phyloP scores from a whole-genome alignment of 2,797 vertebrate species.

The Distichodus sexfasciatus region DNA sequence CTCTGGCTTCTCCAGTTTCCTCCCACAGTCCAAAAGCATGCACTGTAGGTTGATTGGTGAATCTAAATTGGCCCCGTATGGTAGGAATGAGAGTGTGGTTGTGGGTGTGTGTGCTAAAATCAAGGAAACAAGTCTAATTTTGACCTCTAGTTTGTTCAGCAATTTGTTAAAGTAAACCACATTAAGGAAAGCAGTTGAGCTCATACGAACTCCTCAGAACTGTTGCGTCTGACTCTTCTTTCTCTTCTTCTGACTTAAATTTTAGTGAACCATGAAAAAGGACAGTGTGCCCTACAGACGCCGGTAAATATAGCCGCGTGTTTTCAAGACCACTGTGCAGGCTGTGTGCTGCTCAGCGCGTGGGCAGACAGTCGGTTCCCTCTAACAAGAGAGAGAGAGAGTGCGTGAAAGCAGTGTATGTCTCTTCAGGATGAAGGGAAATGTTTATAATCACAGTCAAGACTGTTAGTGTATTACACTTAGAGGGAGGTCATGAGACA shows the following conservation, averaged over 20 bases:
- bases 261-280: conserved; percentile 11
- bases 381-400: not conserved
- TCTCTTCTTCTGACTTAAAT: not conserved
- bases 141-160: conserved; percentile 29
- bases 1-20: too few species aligned
- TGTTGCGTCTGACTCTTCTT: not conserved
- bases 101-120: conserved; percentile 15
- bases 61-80: too few species aligned
- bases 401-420: not conserved
- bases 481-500: not conserved
- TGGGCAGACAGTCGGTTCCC: not conserved
- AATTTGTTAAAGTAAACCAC: too few species aligned
- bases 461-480: conserved; percentile 13
- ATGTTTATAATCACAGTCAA: conserved; percentile 9
- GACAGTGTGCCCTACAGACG: not conserved
- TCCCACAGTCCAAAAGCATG: too few species aligned
- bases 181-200: too few species aligned
- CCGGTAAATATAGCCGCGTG: conserved; percentile 13
- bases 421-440: conserved; percentile 10
- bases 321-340: conserved; percentile 3
- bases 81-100: too few species aligned
- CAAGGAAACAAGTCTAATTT: conserved; percentile 8
- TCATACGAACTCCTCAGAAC: too few species aligned
- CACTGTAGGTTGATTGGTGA: too few species aligned
- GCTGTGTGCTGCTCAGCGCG: not conserved